Conservation (phyloP, 2,797 vertebrate species). For the Luscinia luscinia region DNA sequence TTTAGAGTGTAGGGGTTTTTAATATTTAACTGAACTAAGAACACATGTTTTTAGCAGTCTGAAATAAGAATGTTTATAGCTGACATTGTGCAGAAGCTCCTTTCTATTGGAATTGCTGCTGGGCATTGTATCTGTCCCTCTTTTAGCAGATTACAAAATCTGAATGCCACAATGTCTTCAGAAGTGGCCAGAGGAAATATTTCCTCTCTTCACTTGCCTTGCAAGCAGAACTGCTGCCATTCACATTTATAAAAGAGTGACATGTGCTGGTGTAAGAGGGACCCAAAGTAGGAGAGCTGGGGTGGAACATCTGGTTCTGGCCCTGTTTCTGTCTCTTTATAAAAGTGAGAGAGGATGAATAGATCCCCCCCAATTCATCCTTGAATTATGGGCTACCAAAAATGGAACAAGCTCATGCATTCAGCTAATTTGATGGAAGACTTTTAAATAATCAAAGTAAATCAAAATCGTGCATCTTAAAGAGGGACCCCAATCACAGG, state of each 20-base stretch:
- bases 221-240: neutral
- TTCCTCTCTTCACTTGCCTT: neutral
- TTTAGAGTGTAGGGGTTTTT: neutral
- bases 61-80: neutral
- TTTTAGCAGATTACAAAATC: neutral
- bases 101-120: neutral
- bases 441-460: constrained; percentile 11
- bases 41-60: neutral
- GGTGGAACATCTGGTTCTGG: neutral
- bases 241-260: neutral
- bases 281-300: neutral
- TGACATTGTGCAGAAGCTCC: neutral
- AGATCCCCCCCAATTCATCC: neutral
- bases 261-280: rapidly evolving
- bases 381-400: neutral
- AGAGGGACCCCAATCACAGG: neutral
- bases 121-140: neutral
- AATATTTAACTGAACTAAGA: neutral
- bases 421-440: neutral
- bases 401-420: neutral
- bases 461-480: neutral
- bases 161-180: neutral
- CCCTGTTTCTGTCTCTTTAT: neutral
- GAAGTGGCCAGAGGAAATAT: neutral
- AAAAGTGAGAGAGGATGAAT: neutral